These are phyloP conservation scores for Anas bernieri DNA, from an alignment of 2,797 vertebrate genomes.

Conservation along the genomic window DNA sequence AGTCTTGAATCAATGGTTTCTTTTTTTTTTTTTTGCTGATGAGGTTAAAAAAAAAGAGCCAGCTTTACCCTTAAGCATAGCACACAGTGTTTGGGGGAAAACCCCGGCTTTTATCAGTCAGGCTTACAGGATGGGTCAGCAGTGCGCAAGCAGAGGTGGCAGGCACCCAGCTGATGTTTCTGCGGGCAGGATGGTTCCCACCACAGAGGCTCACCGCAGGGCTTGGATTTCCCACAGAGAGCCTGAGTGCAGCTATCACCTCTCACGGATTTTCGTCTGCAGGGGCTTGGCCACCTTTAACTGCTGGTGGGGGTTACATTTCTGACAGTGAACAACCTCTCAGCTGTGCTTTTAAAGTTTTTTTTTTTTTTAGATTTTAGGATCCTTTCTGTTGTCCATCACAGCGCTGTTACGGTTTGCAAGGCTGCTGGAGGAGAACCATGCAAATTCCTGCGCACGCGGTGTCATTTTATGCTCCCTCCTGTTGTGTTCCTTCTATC, in stretches of 20 bases:
- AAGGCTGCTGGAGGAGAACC: background rate
- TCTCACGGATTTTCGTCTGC: background rate
- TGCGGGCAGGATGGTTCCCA: background rate
- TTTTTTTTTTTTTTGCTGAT: background rate
- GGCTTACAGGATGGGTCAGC: background rate
- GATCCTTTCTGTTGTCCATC: background rate
- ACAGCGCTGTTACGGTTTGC: background rate
- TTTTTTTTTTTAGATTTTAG: background rate
- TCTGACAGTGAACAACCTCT: background rate
- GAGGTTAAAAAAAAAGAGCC: background rate
- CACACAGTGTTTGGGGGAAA: background rate
- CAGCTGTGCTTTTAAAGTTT: background rate
- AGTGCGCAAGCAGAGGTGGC: rapidly evolving
- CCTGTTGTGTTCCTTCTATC: background rate
- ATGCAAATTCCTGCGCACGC: rapidly evolving
- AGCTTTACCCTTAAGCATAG: background rate
- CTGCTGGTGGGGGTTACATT: background rate
- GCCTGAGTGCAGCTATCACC: background rate
- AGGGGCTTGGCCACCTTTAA: background rate
- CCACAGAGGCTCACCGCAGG: background rate
- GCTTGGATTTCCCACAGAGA: background rate
- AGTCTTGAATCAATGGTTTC: background rate
- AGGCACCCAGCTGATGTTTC: background rate
- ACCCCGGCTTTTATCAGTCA: background rate
- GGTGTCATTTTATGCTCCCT: background rate